These are phyloP conservation scores for Tachysurus vachellii DNA, from an alignment of 2,113 vertebrate genomes.

Conservation along the genomic window DNA sequence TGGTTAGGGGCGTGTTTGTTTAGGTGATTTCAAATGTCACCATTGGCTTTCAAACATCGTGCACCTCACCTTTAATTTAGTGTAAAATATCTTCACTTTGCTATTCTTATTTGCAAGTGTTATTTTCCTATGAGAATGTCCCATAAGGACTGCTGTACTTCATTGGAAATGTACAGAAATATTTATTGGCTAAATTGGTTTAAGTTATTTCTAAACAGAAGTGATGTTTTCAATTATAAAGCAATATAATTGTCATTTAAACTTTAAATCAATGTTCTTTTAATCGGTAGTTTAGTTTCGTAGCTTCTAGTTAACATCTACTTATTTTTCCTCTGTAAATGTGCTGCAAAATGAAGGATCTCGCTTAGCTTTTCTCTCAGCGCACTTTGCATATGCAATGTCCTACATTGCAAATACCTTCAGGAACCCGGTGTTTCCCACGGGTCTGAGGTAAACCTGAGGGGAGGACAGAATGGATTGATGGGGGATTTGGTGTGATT, in stretches of 20 bases:
- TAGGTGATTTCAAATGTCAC: too few relatives aligned
- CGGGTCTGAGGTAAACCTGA: slow-evolving; percentile 1
- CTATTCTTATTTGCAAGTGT: background rate
- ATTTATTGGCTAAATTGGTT: too few relatives aligned
- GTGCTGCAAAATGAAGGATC: background rate
- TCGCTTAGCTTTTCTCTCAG: background rate
- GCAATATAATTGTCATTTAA: background rate
- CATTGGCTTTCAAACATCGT: too few relatives aligned
- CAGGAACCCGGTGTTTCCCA: background rate
- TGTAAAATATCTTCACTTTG: background rate
- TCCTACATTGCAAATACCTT: background rate
- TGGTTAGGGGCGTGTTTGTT: too few relatives aligned
- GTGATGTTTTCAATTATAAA: background rate
- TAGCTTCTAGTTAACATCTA: background rate
- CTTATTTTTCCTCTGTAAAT: background rate
- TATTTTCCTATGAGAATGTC: background rate
- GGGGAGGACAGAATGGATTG: background rate
- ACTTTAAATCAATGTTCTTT: background rate
- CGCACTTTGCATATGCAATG: background rate
- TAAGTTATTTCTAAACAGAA: background rate
- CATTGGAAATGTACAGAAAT: background rate
- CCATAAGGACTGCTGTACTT: background rate
- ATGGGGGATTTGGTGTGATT: background rate
- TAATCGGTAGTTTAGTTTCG: background rate
- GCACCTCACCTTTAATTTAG: too few relatives aligned